Evolutionary conservation across 2,113 vertebrate species (phyloP).

Genomic region (Cnemophilus loriae): DNA sequence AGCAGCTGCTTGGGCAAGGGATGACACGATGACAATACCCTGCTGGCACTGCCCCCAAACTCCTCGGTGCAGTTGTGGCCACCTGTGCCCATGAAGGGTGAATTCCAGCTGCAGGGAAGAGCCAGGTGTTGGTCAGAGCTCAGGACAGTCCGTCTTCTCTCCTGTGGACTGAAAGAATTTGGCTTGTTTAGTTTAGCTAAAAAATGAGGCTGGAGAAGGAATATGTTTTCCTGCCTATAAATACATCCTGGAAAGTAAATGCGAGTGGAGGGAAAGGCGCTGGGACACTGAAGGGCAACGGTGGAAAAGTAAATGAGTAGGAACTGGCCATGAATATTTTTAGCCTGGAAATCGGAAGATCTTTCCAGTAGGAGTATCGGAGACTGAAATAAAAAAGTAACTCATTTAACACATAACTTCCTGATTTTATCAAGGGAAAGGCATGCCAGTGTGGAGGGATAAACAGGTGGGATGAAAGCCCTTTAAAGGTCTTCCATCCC

Average conservation of each 20-base stretch:
- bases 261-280: background rate
- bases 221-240: slow-evolving; percentile 19
- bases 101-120: background rate
- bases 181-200: background rate
- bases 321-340: slow-evolving; percentile 29
- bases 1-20: background rate
- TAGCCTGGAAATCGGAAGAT: slow-evolving; percentile 29
- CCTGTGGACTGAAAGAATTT: background rate
- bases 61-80: background rate
- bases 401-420: background rate
- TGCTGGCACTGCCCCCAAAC: background rate
- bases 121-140: background rate
- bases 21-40: background rate
- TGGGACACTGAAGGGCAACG: background rate
- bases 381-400: background rate
- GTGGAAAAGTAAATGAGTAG: slow-evolving; percentile 23
- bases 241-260: slow-evolving; percentile 5
- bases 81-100: background rate
- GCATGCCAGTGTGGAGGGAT: background rate
- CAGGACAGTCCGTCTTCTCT: background rate
- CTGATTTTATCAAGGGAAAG: background rate
- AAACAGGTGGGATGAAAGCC: background rate
- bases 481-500: background rate
- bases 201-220: background rate
- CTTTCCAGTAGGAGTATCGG: slow-evolving; percentile 11